These are phyloP conservation scores for Arctopsyche grandis DNA, from an alignment of 1,140 invertebrate genomes.

Conservation along the genomic window DNA sequence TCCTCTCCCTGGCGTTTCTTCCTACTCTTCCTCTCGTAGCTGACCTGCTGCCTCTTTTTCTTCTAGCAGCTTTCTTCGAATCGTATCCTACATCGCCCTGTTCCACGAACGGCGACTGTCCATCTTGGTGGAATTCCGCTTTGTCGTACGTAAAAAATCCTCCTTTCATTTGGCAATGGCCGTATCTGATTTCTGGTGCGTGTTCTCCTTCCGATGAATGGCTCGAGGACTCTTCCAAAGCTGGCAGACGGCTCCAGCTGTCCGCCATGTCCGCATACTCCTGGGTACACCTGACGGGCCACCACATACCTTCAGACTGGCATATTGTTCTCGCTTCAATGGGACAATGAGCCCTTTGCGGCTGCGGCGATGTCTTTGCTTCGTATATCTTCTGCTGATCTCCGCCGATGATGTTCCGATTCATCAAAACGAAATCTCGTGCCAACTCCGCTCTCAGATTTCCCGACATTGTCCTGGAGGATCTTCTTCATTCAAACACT, in stretches of 20 bases:
- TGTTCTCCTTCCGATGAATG: conserved; percentile 35
- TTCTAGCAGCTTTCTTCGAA: background rate
- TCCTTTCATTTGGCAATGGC: conserved; percentile 17
- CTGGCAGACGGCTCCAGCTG: conserved; percentile 47
- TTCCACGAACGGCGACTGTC: background rate
- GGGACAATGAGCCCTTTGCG: conserved; percentile 49
- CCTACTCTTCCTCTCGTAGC: conserved; percentile 39
- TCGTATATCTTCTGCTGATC: conserved; percentile 20
- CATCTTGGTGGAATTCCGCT: background rate
- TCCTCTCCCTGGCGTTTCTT: conserved; percentile 50
- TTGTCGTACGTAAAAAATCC: background rate
- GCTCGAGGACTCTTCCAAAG: conserved; percentile 32
- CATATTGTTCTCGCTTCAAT: conserved; percentile 52
- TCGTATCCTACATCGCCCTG: background rate
- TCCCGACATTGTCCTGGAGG: conserved; percentile 32
- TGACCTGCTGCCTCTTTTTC: conserved; percentile 10
- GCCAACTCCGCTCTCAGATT: conserved; percentile 45
- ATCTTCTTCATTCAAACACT: conserved; percentile 14
- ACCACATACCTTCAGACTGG: conserved; percentile 22
- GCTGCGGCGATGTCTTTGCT: conserved; percentile 44
- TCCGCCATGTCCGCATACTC: conserved; percentile 40
- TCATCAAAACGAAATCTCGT: conserved; percentile 29
- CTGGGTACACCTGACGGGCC: conserved; percentile 14
- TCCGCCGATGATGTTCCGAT: conserved; percentile 26
- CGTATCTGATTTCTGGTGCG: conserved; percentile 51